Evolutionary conservation across 2,797 vertebrate species (phyloP).

Genomic region (Enteromius trimaculatus): DNA sequence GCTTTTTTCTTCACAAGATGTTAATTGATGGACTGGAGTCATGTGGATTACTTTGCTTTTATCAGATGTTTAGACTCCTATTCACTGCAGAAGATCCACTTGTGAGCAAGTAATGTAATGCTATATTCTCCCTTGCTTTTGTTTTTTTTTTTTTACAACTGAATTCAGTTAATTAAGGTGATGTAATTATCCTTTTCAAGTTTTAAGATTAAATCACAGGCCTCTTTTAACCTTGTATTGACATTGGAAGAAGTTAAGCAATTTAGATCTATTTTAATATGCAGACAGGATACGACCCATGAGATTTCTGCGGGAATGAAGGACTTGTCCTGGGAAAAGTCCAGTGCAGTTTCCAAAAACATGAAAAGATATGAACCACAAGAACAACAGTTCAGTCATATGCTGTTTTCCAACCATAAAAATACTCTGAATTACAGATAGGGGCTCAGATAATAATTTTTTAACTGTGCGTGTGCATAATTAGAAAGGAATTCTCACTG

Average conservation of each 20-base stretch:
- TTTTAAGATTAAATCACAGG: background rate
- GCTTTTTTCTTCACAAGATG: background rate
- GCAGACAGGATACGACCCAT: slow-evolving; percentile 11
- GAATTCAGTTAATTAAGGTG: background rate
- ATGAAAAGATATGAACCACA: slow-evolving; percentile 12
- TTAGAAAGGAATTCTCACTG: background rate
- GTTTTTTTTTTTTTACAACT: background rate
- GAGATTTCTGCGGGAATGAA: slow-evolving; percentile 26
- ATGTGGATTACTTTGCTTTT: background rate
- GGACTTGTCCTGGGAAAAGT: background rate
- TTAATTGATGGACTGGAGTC: background rate
- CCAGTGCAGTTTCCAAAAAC: slow-evolving; percentile 12
- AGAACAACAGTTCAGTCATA: slow-evolving; percentile 9
- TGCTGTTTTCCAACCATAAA: slow-evolving; percentile 18
- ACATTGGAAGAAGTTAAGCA: slow-evolving; percentile 10
- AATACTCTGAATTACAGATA: background rate
- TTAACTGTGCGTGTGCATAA: background rate
- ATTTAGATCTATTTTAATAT: slow-evolving; percentile 25
- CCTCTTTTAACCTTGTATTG: background rate
- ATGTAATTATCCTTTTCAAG: background rate
- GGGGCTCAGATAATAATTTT: background rate
- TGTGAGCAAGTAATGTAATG: background rate
- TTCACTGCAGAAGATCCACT: background rate
- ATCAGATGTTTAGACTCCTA: background rate
- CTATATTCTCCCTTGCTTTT: background rate